These are phyloP conservation scores for Paraescarpia echinospica DNA, from an alignment of 1,140 invertebrate species.

Conservation along the genomic window DNA sequence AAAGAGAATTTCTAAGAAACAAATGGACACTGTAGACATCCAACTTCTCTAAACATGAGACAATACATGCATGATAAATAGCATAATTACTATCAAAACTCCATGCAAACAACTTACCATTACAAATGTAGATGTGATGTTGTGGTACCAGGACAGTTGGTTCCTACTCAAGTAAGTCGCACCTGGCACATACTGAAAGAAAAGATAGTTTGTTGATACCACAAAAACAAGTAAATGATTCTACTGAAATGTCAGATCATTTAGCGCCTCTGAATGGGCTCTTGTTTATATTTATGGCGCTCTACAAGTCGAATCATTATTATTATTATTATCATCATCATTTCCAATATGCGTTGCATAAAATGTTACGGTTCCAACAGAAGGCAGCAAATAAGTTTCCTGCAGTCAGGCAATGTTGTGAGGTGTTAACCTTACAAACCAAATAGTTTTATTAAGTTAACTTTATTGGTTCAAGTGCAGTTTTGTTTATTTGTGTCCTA, in stretches of 20 bases:
- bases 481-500: too few species aligned
- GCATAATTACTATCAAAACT: neutral
- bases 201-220: neutral
- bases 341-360: too few species aligned
- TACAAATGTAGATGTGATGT: neutral
- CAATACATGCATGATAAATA: neutral
- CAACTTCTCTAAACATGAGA: neutral
- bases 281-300: too few species aligned
- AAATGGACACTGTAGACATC: neutral
- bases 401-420: too few species aligned
- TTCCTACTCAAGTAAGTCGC: neutral
- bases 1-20: neutral
- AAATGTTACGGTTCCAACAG: too few species aligned
- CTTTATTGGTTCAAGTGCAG: too few species aligned
- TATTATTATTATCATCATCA: too few species aligned
- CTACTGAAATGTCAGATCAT: neutral
- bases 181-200: neutral
- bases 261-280: too few species aligned
- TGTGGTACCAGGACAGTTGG: neutral
- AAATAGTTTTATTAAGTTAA: too few species aligned
- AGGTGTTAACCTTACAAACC: too few species aligned
- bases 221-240: neutral
- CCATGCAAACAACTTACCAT: neutral
- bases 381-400: too few species aligned
- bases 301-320: too few species aligned